Evolutionary conservation across 2,888 invertebrate genomes (phyloP), one percentile per base, ranked within the genome.

Genomic region (Ptychoptera contaminata): DNA sequence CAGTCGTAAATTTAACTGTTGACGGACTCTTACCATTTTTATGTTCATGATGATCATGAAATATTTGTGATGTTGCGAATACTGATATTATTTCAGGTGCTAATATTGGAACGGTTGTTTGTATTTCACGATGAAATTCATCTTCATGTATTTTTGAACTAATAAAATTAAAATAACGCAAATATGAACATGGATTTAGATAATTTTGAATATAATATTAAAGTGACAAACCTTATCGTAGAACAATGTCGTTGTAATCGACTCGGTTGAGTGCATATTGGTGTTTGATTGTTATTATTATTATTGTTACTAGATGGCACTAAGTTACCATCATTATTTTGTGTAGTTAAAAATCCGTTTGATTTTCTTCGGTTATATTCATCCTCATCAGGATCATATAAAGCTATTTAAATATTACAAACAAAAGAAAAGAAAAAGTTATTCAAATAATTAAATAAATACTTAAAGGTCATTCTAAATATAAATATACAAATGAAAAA

Each of bases 321-420:
- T 42, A 59, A 59, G 34, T 45, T 37, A 29, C 41, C 45, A 35
- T 23, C 34, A 12, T 23, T 23, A 30, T 44, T 44, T 16, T 37
- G 15, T 8, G 38, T 32, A 39, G 56, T 57, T 9, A 56, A 55
- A 41, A 61, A 52, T 40, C 51, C 52, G 52, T 60, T 59, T 47
- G 61, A 63, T 37, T 60, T 57, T 0, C 56, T 54, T 44, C 57
- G 51, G 43, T 58, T 60, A 32, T 63, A 58, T 43, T 60, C 61
- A 51, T 66, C 66, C n/a, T 66, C 65, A n/a, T 65, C 65, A 16
- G 66, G 62, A 57, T 67, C 65, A 43, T 66, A 66, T 50, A 66
- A 64, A 29, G 66, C 66, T 67, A 46, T 37, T 29, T 42, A 5
- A 34, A 32, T 16, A 5, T 16, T 16, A 34, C 34, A 3, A 34